Percentiles rank a stretch among this genome's conserved stretches.
Conservation (phyloP, 2,113 vertebrate genomes). For the Leptodactylus fuscus region DNA sequence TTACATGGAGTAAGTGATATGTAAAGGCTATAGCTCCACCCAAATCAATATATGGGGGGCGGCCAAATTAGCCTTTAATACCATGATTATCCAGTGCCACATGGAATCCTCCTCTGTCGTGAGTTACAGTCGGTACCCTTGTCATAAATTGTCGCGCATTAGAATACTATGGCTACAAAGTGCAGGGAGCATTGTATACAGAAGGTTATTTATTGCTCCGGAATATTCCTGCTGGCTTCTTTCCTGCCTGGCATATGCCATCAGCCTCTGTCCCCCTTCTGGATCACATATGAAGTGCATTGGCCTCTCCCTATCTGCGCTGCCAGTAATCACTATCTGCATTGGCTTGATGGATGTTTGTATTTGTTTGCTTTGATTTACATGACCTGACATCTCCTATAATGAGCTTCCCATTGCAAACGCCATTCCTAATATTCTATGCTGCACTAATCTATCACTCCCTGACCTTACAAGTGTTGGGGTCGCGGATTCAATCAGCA, state of each 20-base stretch:
- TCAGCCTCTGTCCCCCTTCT: conserved; percentile 62
- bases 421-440: conserved; percentile 67
- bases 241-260: not conserved
- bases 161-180: conserved; percentile 22
- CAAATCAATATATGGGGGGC: not conserved
- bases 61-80: not conserved
- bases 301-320: conserved; percentile 67
- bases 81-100: not conserved
- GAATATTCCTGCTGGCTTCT: not conserved
- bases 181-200: not conserved
- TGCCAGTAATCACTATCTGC: conserved; percentile 71
- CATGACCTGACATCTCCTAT: conserved; percentile 73
- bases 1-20: not conserved
- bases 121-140: not conserved
- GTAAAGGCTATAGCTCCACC: conserved; percentile 3
- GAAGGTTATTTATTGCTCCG: not conserved
- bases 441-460: conserved; percentile 71
- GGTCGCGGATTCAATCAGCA: conserved; percentile 73
- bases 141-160: not conserved
- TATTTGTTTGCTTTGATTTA: conserved; percentile 78
- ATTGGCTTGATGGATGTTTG: conserved; percentile 69
- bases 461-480: conserved; percentile 69
- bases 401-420: conserved; percentile 73
- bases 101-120: not conserved
- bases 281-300: conserved; percentile 73